phyloP scores from a whole-genome alignment of 2,113 vertebrate genomes.

The Abramis brama region DNA sequence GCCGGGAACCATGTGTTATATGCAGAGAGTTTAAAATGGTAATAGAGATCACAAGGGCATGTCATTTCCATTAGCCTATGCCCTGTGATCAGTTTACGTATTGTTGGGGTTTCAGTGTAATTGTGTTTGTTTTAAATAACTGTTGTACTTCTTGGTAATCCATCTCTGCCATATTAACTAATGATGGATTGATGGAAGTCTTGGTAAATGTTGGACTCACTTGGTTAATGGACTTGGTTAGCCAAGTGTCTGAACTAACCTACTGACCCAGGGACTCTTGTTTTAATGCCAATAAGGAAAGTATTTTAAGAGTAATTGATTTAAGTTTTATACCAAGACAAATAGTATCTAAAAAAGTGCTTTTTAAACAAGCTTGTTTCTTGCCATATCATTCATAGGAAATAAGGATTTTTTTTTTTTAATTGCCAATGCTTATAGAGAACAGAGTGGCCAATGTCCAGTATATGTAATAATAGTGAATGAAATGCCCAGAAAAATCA shows the following conservation, averaged over 20 bases:
- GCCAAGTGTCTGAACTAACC: not conserved
- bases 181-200: not conserved
- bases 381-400: not conserved
- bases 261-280: not conserved
- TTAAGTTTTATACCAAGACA: not conserved
- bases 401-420: not conserved
- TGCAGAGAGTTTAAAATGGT: not conserved
- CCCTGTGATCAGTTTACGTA: conserved; percentile 14
- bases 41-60: not conserved
- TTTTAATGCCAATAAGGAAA: not conserved
- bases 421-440: not conserved
- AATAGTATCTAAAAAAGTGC: not conserved
- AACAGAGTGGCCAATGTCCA: not conserved
- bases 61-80: not conserved
- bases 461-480: not conserved
- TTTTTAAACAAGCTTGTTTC: not conserved
- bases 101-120: conserved; percentile 1
- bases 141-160: conserved; percentile 2
- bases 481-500: not conserved
- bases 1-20: not conserved
- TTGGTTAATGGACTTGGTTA: not conserved
- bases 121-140: conserved; percentile 2
- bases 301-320: not conserved
- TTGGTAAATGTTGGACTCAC: not conserved
- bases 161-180: not conserved